Percentiles rank a stretch among this genome's conserved stretches.
These are phyloP conservation scores for Odontomyia ornata DNA, from an alignment of 2,888 invertebrate genomes.

Conservation along the genomic window DNA sequence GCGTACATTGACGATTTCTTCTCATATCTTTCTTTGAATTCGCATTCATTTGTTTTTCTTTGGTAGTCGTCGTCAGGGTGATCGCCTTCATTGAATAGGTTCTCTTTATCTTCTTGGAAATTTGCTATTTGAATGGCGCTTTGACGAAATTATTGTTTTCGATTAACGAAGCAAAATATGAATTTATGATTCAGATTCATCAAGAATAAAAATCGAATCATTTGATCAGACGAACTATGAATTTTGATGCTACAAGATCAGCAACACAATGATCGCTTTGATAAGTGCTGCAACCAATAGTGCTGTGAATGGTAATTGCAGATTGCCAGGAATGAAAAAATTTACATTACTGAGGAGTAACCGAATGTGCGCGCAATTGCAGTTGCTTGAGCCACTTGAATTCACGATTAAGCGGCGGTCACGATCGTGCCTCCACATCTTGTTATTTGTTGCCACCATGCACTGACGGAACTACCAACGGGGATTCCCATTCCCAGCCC, in stretches of 20 bases:
- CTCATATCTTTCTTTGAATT: neutral
- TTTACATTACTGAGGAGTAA: neutral
- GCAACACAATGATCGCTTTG: neutral
- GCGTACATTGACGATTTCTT: conserved; percentile 10
- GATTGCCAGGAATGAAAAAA: conserved; percentile 12
- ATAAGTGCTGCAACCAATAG: neutral
- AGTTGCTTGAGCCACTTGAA: conserved; percentile 30
- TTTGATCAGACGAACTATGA: no score
- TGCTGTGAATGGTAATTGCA: conserved; percentile 44
- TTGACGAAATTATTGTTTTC: no score
- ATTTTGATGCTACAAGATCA: no score
- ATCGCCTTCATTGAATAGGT: neutral
- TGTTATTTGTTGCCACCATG: conserved; percentile 15
- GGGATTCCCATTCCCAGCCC: conserved; percentile 13
- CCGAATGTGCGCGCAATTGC: conserved; percentile 11
- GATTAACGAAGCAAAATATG: no score
- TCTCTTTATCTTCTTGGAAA: neutral
- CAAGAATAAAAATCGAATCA: no score
- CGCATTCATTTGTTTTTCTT: neutral
- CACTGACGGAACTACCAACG: neutral
- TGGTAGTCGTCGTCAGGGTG: neutral
- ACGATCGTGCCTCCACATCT: conserved; percentile 23
- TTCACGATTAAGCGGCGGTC: conserved; percentile 34
- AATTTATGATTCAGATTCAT: no score
- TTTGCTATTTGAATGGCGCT: neutral